Percentiles rank a stretch among this genome's conserved stretches.
These are phyloP conservation scores for Meloidogyne hapla DNA, from an alignment of 1,140 invertebrate genomes.

Conservation along the genomic window DNA sequence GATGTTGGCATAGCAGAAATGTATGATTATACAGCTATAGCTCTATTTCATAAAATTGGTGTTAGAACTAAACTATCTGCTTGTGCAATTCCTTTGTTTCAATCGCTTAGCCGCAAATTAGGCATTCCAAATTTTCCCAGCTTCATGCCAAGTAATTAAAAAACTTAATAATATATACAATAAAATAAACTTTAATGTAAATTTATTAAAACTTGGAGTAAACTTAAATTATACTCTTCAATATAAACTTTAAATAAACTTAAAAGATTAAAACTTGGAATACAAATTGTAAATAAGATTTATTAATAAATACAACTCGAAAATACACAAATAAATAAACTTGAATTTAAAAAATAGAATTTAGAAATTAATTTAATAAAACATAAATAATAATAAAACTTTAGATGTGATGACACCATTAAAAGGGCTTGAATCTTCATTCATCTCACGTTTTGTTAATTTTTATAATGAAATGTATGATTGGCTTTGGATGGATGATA, in stretches of 20 bases:
- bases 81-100: conserved; percentile 15
- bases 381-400: neutral
- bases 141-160: conserved; percentile 23
- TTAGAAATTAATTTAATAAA: neutral
- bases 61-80: conserved; percentile 20
- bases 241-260: too few relatives aligned
- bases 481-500: neutral
- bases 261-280: too few relatives aligned
- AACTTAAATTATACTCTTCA: too few relatives aligned
- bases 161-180: too few relatives aligned
- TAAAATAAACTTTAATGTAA: too few relatives aligned
- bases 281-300: too few relatives aligned
- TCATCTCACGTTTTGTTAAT: conserved; percentile 1
- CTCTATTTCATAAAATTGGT: conserved; percentile 29
- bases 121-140: conserved; percentile 23
- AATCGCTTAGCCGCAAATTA: neutral
- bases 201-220: too few relatives aligned
- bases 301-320: too few relatives aligned
- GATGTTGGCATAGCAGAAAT: conserved; percentile 34
- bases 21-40: conserved; percentile 27
- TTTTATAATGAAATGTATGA: conserved; percentile 10
- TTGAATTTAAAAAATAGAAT: too few relatives aligned
- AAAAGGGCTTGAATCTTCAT: neutral
- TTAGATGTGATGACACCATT: neutral
- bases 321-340: too few relatives aligned